Conservation (phyloP, 2,797 vertebrate species). For the Microctenopoma steveboyesi region DNA sequence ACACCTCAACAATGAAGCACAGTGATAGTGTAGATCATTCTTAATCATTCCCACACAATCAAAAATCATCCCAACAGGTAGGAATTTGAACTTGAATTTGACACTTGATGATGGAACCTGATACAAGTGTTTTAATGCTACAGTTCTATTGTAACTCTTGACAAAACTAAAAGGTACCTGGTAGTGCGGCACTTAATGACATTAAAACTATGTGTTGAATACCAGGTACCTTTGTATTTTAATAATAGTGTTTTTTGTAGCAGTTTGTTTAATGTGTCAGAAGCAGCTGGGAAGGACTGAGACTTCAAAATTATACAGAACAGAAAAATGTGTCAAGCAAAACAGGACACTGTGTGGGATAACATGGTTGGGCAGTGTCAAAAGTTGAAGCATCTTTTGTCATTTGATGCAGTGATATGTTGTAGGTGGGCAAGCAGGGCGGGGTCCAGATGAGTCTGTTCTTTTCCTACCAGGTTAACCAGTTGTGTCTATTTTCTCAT, state of each 20-base stretch:
- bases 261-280: background rate
- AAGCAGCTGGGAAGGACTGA: slow-evolving; percentile 3
- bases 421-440: slow-evolving; percentile 22
- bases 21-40: background rate
- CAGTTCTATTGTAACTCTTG: slow-evolving; percentile 1
- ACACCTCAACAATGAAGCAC: slow-evolving; percentile 2
- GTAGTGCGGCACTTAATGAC: background rate
- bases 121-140: background rate
- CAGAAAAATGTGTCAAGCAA: slow-evolving; percentile 15
- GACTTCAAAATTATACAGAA: background rate
- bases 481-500: background rate
- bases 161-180: background rate
- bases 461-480: background rate
- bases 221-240: slow-evolving; percentile 1
- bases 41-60: background rate
- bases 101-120: background rate
- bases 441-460: slow-evolving; percentile 13
- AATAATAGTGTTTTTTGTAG: background rate
- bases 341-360: slow-evolving; percentile 24
- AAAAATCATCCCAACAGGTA: background rate
- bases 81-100: slow-evolving; percentile 2
- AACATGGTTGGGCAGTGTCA: slow-evolving; percentile 23
- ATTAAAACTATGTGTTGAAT: slow-evolving; percentile 17
- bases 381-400: slow-evolving; percentile 30
- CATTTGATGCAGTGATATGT: slow-evolving; percentile 31